Percentiles rank a stretch among this genome's conserved stretches.
These are phyloP conservation scores for Dicyrtoma fusca DNA, from an alignment of 2,888 invertebrate genomes.

Conservation along the genomic window DNA sequence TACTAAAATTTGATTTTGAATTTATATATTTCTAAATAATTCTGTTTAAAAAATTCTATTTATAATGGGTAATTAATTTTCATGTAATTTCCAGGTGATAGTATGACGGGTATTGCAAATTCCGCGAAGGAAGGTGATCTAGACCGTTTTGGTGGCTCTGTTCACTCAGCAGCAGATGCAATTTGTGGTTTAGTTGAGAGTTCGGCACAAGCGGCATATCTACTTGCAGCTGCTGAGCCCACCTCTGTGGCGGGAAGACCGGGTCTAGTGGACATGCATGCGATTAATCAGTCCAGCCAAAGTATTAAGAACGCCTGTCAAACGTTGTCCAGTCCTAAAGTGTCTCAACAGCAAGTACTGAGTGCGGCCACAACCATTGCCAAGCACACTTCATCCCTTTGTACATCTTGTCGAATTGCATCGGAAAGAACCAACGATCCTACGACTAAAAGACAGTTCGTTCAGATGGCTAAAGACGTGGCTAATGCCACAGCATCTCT, in stretches of 20 bases:
- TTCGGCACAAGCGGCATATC: constrained; percentile 91
- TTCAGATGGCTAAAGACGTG: constrained; percentile 96
- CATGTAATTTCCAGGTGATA: constrained; percentile 67
- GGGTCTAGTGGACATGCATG: constrained; percentile 82
- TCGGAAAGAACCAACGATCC: constrained; percentile 88
- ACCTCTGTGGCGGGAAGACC: constrained; percentile 84
- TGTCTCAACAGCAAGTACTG: constrained; percentile 80
- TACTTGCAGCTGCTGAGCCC: constrained; percentile 91
- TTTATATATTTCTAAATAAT: not conserved
- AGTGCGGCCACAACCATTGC: constrained; percentile 92
- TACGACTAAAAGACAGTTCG: constrained; percentile 93
- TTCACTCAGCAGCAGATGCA: constrained; percentile 79
- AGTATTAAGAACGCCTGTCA: constrained; percentile 89
- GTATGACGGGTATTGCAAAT: constrained; percentile 93
- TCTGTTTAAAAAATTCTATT: not conserved
- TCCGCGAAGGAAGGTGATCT: constrained; percentile 86
- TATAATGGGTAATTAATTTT: not conserved
- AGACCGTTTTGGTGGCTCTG: constrained; percentile 81
- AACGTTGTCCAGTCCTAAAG: constrained; percentile 71
- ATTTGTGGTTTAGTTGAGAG: constrained; percentile 92
- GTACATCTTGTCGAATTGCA: constrained; percentile 92
- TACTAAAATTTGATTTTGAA: constrained; percentile 54
- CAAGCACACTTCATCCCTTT: constrained; percentile 92
- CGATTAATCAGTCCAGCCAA: constrained; percentile 83
- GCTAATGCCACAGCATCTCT: constrained; percentile 93